Base-by-base conservation (phyloP, 1,140 invertebrate genomes). In the Apis dorsata region DNA sequence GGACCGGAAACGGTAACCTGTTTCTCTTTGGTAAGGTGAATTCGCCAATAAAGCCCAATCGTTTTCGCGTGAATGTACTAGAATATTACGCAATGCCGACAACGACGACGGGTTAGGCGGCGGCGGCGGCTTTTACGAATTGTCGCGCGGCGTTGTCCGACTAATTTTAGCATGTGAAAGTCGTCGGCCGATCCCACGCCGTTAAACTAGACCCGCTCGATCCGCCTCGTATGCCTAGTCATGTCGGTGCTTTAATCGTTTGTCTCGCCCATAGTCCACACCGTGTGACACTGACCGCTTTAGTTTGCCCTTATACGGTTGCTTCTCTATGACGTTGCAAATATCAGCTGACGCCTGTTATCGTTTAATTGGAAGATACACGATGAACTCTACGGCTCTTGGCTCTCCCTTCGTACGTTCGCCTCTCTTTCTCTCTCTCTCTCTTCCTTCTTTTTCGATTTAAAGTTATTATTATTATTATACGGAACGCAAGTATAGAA, bases 151-250 rank as follows among this genome's bases (percentile, higher is more conserved):
- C 84, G 76, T 83, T 79, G 59, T 86, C 13, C 53, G 81, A 72
- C 79, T 81, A 87, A 88, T 87, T 88, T 85, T 87, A 85, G 85
- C 82, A 79, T 57, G 86, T 87, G 86, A 88, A 88, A 88, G 86
- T 85, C 77, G 77, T 24, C 59, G 44, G 11, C 49, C 74, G 85
- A 81, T 88, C 85, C 86, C 86, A 87, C 86, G 86, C 70, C 75
- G 75, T 34, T 80, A 84, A 86, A 87, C 86, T 87, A 87, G 86
- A 88, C 71, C 24, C 71, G 28, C n/a, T 51, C 68, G 77, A 78
- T 82, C 79, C 44, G 66, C 59, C n/a, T 34, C 24, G 79, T 70
- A 44, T 60, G 80, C 76, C 74, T 84, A 86, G 81, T 74, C 78
- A 75, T 57, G 79, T 77, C 71, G 78, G 74, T 65, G 73, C 75